Conservation (phyloP, 2,797 vertebrate species). For the Melanotaenia maccullochi region DNA sequence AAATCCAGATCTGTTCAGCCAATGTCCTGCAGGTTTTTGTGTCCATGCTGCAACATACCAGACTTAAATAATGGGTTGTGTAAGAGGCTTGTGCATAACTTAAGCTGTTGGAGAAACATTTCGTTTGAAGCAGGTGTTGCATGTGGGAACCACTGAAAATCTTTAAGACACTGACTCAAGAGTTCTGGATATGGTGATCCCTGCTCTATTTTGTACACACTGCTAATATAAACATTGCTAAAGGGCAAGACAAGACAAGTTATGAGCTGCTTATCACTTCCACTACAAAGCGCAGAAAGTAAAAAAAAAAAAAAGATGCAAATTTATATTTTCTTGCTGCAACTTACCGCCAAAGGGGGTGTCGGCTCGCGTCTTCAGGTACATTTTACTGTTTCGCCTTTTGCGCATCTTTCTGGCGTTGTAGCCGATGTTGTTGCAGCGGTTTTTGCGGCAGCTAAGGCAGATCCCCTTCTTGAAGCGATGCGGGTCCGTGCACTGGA, state of each 20-base stretch:
- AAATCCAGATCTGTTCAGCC: too few relatives aligned
- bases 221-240: not conserved
- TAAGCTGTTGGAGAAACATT: too few relatives aligned
- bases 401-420: constrained; percentile 87
- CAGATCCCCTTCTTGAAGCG: constrained; percentile 98
- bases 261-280: constrained; percentile 23
- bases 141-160: too few relatives aligned
- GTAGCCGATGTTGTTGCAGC: constrained; percentile 95
- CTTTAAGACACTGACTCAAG: too few relatives aligned
- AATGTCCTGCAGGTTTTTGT: too few relatives aligned
- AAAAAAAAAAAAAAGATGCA: constrained; percentile 11
- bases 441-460: constrained; percentile 96
- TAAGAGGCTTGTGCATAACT: too few relatives aligned
- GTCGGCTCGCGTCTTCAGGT: constrained; percentile 92
- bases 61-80: too few relatives aligned
- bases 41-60: too few relatives aligned
- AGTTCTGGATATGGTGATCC: too few relatives aligned
- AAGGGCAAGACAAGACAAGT: not conserved
- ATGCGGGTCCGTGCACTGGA: constrained; percentile 89
- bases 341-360: constrained; percentile 92
- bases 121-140: too few relatives aligned
- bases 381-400: constrained; percentile 94
- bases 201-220: not conserved
- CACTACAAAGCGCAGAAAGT: not conserved
- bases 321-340: not conserved